Conservation (phyloP, 2,113 vertebrate genomes). For the Formicarius rufipectus region DNA sequence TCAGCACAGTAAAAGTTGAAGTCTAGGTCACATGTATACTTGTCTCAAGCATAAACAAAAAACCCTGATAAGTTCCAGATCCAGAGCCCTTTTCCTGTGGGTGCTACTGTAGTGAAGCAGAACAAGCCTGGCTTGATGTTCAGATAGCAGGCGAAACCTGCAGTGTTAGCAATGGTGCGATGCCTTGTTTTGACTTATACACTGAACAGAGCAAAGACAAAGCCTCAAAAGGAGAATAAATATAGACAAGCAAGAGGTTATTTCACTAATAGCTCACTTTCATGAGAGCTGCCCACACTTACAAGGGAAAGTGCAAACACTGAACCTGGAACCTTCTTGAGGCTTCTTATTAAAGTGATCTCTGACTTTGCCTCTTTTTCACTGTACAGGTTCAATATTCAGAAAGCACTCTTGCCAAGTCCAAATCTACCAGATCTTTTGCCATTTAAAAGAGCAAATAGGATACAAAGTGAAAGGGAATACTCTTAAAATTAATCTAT, state of each 20-base stretch:
- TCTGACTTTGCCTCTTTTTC: neutral
- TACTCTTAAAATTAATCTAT: neutral
- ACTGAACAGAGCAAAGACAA: neutral
- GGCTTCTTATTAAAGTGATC: neutral
- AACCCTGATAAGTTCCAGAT: slow-evolving; percentile 36
- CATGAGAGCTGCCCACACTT: neutral
- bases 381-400: neutral
- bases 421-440: neutral
- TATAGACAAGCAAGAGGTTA: neutral
- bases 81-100: slow-evolving; percentile 42
- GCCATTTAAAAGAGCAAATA: neutral
- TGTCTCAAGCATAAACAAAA: slow-evolving; percentile 33
- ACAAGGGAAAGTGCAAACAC: neutral
- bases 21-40: slow-evolving; percentile 42
- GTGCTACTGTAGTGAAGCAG: slow-evolving; percentile 60
- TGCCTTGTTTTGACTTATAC: slow-evolving; percentile 54
- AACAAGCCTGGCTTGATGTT: slow-evolving; percentile 53
- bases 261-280: slow-evolving; percentile 5
- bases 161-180: slow-evolving; percentile 44
- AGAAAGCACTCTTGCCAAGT: neutral
- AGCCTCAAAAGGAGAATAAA: neutral
- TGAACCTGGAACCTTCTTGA: neutral
- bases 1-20: slow-evolving; percentile 65
- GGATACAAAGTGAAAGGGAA: neutral
- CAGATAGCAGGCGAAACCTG: slow-evolving; percentile 57